phyloP scores from a whole-genome alignment of 2,888 invertebrate genomes.

The Tetragonula carbonaria region DNA sequence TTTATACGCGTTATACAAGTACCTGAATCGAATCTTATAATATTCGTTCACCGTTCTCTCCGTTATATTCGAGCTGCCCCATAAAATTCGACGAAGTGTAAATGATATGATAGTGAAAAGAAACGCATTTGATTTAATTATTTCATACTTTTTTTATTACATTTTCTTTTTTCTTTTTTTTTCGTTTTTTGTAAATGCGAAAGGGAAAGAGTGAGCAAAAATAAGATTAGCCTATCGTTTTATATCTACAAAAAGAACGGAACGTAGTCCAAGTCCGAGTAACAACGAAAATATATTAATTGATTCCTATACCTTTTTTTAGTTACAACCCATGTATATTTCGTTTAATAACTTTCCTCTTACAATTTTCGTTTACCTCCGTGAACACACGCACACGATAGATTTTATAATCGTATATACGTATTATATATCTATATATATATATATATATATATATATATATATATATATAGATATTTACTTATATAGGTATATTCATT shows the following conservation, averaged over 20 bases:
- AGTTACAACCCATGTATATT: slow-evolving; percentile 56
- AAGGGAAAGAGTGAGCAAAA: slow-evolving; percentile 47
- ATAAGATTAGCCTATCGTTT: slow-evolving; percentile 53
- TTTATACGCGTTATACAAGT: background rate
- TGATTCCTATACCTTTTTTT: slow-evolving; percentile 53
- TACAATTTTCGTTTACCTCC: slow-evolving; percentile 47
- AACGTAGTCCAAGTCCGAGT: slow-evolving; percentile 47
- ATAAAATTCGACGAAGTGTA: slow-evolving; percentile 23
- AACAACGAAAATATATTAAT: slow-evolving; percentile 62
- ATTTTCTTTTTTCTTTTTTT: slow-evolving; percentile 43
- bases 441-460: background rate
- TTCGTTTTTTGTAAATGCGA: slow-evolving; percentile 44
- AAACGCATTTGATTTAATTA: slow-evolving; percentile 55
- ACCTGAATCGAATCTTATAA: background rate
- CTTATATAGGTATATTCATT: slow-evolving; percentile 18
- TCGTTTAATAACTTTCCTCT: slow-evolving; percentile 44
- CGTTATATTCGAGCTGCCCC: background rate
- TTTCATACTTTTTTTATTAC: slow-evolving; percentile 66
- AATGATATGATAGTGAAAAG: slow-evolving; percentile 53
- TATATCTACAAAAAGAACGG: slow-evolving; percentile 53
- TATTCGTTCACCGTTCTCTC: background rate
- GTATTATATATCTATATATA: slow-evolving; percentile 27
- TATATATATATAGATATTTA: slow-evolving; percentile 8
- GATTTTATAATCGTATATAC: slow-evolving; percentile 40
- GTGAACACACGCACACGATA: slow-evolving; percentile 50